Percentiles rank a stretch among this genome's conserved stretches.
phyloP scores from a whole-genome alignment of 2,113 vertebrate species.

The rat (Rattus norvegicus) region DNA sequence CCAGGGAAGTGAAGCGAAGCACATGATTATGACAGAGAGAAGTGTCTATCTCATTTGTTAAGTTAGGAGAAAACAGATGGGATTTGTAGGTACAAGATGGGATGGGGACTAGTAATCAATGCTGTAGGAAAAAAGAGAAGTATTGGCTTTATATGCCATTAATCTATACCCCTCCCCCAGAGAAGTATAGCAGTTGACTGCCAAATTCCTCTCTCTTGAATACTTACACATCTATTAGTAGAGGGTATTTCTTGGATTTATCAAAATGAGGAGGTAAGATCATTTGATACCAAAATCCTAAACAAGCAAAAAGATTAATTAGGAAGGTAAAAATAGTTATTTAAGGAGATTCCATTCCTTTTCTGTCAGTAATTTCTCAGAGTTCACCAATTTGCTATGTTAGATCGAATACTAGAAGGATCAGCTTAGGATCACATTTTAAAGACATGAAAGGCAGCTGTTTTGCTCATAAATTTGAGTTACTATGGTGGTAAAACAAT shows the following conservation, averaged over 20 bases:
- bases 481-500: constrained; percentile 20
- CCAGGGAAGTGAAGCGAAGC: neutral
- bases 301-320: constrained; percentile 72
- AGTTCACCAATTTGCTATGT: constrained; percentile 47
- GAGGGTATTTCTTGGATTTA: constrained; percentile 94
- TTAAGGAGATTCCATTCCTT: neutral
- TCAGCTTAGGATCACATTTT: constrained; percentile 12
- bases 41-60: neutral
- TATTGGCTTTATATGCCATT: neutral
- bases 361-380: neutral
- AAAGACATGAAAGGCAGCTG: constrained; percentile 34
- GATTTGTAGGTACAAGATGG: constrained; percentile 6
- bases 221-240: constrained; percentile 98
- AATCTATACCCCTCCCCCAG: neutral
- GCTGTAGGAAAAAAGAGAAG: neutral
- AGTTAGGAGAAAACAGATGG: constrained; percentile 29
- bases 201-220: constrained; percentile 38
- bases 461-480: constrained; percentile 36
- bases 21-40: neutral
- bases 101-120: neutral
- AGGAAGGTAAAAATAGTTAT: constrained; percentile 55
- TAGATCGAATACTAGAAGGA: constrained; percentile 49
- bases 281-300: constrained; percentile 98
- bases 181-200: neutral
- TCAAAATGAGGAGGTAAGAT: constrained; percentile 95